phyloP scores from a whole-genome alignment of 2,797 vertebrate species.

The Syndactyla subalaris region DNA sequence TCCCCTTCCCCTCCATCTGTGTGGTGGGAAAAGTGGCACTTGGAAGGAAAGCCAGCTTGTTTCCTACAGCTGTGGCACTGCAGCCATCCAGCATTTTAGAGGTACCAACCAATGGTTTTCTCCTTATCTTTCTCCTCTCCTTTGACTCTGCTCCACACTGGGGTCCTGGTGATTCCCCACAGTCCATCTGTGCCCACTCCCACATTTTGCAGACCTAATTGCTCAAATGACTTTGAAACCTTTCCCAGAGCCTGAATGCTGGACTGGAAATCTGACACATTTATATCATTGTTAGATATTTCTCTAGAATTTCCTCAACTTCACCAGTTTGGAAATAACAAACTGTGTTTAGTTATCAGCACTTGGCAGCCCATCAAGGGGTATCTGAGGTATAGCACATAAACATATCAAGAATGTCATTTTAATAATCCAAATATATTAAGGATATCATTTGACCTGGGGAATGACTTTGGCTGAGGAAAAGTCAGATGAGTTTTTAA shows the following conservation, averaged over 20 bases:
- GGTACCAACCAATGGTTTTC: neutral
- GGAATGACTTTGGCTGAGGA: neutral
- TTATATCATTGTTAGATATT: neutral
- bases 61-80: neutral
- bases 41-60: neutral
- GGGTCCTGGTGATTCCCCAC: neutral
- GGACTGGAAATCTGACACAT: neutral
- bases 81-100: neutral
- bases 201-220: neutral
- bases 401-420: neutral
- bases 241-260: neutral
- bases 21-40: neutral
- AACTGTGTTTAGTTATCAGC: neutral
- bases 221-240: neutral
- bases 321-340: neutral
- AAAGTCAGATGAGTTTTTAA: neutral
- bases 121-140: neutral
- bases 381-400: neutral
- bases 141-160: neutral
- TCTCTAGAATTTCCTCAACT: neutral
- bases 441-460: neutral
- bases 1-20: neutral
- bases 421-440: neutral
- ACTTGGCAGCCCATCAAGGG: neutral
- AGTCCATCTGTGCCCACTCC: neutral